These are phyloP conservation scores for Schizotus pectinicornis DNA, from an alignment of 2,888 invertebrate species.

Conservation along the genomic window DNA sequence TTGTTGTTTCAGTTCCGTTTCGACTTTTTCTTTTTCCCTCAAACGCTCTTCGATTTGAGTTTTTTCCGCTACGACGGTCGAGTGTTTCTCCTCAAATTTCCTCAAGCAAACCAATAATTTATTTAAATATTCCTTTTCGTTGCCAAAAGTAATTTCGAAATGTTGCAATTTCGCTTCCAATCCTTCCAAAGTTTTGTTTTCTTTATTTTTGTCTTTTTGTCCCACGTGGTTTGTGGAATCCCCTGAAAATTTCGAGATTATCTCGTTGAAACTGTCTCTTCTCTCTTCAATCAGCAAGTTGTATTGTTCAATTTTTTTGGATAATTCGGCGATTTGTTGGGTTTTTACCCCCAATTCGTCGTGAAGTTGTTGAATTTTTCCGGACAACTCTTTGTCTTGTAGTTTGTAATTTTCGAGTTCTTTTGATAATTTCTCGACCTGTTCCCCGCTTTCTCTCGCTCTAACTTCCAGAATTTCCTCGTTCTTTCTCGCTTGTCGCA, in stretches of 20 bases:
- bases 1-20: conserved; percentile 12
- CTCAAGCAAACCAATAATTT: conserved; percentile 9
- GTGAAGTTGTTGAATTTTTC: not conserved
- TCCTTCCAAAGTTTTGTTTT: conserved; percentile 12
- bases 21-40: conserved; percentile 22
- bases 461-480: not conserved
- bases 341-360: conserved; percentile 15
- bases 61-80: not conserved
- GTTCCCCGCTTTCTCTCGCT: not conserved
- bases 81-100: conserved; percentile 13
- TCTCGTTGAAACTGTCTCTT: conserved; percentile 32
- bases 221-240: not conserved
- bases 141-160: conserved; percentile 25
- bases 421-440: conserved; percentile 1
- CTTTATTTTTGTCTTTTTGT: conserved; percentile 2
- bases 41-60: conserved; percentile 28
- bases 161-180: conserved; percentile 21
- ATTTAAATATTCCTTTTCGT: conserved; percentile 33
- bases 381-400: not conserved
- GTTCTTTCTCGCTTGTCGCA: conserved; percentile 9
- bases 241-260: conserved; percentile 20
- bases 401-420: conserved; percentile 1
- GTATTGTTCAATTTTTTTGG: conserved; percentile 25
- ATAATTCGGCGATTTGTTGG: conserved; percentile 20
- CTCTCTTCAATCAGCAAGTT: conserved; percentile 10